A percentile compares a stretch with the other conserved stretches of the same genome.
Conservation (phyloP, 2,888 invertebrate genomes). For the Camponotus fellah region DNA sequence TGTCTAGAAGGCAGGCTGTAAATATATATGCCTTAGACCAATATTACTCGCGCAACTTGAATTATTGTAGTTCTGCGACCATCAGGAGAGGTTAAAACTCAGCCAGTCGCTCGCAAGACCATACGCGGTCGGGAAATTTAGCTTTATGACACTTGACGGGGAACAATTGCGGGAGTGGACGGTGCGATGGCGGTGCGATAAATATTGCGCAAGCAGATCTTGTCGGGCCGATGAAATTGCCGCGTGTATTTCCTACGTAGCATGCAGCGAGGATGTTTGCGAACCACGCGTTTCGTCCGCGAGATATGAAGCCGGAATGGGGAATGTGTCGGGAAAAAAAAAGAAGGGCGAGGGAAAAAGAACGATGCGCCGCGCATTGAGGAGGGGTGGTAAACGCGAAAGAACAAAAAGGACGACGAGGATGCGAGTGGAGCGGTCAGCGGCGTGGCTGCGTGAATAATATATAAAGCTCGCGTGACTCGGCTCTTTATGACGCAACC, state of each 20-base stretch:
- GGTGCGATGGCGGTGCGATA: conserved; percentile 34
- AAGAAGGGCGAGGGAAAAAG: neutral
- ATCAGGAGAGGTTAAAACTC: conserved; percentile 34
- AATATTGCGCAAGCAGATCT: conserved; percentile 61
- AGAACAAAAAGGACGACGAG: conserved; percentile 33
- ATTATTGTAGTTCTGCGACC: conserved; percentile 35
- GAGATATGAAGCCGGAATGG: conserved; percentile 39
- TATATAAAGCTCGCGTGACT: conserved; percentile 72
- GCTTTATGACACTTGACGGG: conserved; percentile 51
- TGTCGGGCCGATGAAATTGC: conserved; percentile 61
- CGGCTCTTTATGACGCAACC: conserved; percentile 65
- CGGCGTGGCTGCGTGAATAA: conserved; percentile 62
- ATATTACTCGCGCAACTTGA: neutral
- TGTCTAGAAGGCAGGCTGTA: neutral
- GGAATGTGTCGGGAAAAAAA: neutral
- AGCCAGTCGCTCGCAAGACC: conserved; percentile 4
- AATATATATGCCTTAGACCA: conserved; percentile 1
- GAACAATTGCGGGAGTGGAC: conserved; percentile 48
- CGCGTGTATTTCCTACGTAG: conserved; percentile 13
- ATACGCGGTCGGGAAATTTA: conserved; percentile 41
- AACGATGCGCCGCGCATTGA: neutral
- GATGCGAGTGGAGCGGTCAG: conserved; percentile 50
- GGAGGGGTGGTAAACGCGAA: conserved; percentile 34
- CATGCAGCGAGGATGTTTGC: conserved; percentile 31
- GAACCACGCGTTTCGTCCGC: conserved; percentile 28